Evolutionary conservation across 2,888 invertebrate species (phyloP), one percentile per base, ranked within the genome.

Genomic region (Hydropsyche betteni): DNA sequence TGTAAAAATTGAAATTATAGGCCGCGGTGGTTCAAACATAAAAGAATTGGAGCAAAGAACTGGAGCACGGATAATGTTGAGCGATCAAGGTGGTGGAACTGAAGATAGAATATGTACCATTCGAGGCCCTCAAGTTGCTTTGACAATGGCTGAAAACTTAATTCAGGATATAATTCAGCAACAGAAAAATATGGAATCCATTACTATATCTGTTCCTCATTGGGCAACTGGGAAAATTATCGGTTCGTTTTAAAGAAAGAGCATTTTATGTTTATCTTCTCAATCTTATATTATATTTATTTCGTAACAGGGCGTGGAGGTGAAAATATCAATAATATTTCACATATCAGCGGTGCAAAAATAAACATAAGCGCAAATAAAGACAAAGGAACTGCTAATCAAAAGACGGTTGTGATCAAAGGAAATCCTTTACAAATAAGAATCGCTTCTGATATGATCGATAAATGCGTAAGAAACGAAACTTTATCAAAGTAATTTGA

Each of bases 381-480:
- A 8, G 80, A 80, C 0, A 84, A 84, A 76, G 53, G n/a, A 4
- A 38, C 74, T 7, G 68, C 75, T 10, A 81, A 88, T 34, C 82
- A 83, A 74, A 82, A 86, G 4, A 83, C 84, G 69, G 82, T 90
- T 80, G 82, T 82, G 14, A 84, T 90, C 74, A 85, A 84, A 80
- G 96, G 96, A 58, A 93, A 93, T 61, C 88, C 88, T 69, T 91
- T 93, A 74, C 93, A 95, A 85, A 94, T 96, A 68, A 88, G 88
- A 73, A 83, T 90, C 33, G 96, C 96, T 0, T 90, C 90, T 81
- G 88, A 88, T 71, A 85, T 94, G 69, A 90, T 97, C 68, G 90
- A 92, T 76, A 91, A 91, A 73, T 90, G 90, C 82, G 90, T 96
- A 78, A 84, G 86, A 55, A 55, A 14, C 4, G 10, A 44, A 33